Conservation (phyloP, 2,888 invertebrate species). For the Lepas anatifera region DNA sequence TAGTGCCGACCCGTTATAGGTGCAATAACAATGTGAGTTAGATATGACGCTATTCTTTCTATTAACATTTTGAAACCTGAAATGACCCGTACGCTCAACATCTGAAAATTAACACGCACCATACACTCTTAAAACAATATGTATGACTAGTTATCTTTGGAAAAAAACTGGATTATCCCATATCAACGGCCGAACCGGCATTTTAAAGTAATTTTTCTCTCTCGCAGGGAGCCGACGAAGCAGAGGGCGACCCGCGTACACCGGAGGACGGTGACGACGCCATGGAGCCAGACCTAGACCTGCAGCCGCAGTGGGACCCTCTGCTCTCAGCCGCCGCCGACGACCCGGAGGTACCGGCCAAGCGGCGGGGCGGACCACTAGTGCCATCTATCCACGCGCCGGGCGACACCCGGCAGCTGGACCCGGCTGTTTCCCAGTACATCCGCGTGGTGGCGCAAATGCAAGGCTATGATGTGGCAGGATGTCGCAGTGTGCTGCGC, state of each 20-base stretch:
- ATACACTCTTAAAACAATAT: too few relatives aligned
- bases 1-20: too few relatives aligned
- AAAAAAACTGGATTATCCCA: too few relatives aligned
- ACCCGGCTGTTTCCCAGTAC: conserved; percentile 1
- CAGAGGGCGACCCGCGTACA: neutral
- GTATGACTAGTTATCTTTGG: too few relatives aligned
- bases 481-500: neutral
- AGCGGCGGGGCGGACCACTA: neutral
- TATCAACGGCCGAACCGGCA: too few relatives aligned
- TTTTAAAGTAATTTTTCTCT: too few relatives aligned
- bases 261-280: neutral
- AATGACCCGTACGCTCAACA: too few relatives aligned
- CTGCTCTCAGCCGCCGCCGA: neutral
- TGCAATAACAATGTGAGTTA: too few relatives aligned
- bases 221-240: neutral
- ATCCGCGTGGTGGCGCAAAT: conserved; percentile 1
- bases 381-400: neutral
- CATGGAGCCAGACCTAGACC: neutral
- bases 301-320: neutral
- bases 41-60: too few relatives aligned
- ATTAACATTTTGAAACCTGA: too few relatives aligned
- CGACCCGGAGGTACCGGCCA: neutral
- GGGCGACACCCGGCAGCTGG: neutral
- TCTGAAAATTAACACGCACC: too few relatives aligned
- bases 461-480: conserved; percentile 8